These are phyloP conservation scores for Lycophotia porphyrea DNA, from an alignment of 2,888 invertebrate species.

Conservation along the genomic window DNA sequence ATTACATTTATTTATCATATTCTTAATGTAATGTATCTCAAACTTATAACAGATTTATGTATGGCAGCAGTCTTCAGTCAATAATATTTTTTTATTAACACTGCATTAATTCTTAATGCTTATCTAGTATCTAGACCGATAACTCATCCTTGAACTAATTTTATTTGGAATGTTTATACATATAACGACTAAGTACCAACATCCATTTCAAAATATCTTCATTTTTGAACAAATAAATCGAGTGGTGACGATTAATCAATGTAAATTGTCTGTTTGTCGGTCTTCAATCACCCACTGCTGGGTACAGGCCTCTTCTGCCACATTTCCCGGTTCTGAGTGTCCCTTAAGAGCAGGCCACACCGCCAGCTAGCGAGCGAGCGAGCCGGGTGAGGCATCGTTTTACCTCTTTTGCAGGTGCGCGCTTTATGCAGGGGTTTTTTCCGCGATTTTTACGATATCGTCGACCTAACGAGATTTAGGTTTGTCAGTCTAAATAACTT, in stretches of 20 bases:
- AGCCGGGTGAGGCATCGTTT: too few species aligned
- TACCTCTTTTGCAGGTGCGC: too few species aligned
- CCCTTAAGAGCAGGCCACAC: too few species aligned
- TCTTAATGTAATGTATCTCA: background rate
- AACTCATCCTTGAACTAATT: constrained; percentile 30
- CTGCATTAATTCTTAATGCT: background rate
- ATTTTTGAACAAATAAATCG: background rate
- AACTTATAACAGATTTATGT: background rate
- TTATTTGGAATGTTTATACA: constrained; percentile 5
- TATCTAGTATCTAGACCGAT: constrained; percentile 22
- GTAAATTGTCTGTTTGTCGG: background rate
- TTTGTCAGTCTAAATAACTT: too few species aligned
- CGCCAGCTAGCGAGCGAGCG: too few species aligned
- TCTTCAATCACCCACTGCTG: too few species aligned
- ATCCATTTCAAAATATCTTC: background rate
- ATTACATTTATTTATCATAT: background rate
- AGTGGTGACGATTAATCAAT: background rate
- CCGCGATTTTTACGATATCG: too few species aligned
- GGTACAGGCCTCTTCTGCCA: too few species aligned
- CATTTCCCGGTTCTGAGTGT: too few species aligned
- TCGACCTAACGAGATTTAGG: too few species aligned
- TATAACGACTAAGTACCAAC: background rate
- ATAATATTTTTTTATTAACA: background rate
- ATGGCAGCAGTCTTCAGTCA: background rate
- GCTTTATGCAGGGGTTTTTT: too few species aligned